Conservation (phyloP, 2,797 vertebrate species). For the Austrolebias charrua region DNA sequence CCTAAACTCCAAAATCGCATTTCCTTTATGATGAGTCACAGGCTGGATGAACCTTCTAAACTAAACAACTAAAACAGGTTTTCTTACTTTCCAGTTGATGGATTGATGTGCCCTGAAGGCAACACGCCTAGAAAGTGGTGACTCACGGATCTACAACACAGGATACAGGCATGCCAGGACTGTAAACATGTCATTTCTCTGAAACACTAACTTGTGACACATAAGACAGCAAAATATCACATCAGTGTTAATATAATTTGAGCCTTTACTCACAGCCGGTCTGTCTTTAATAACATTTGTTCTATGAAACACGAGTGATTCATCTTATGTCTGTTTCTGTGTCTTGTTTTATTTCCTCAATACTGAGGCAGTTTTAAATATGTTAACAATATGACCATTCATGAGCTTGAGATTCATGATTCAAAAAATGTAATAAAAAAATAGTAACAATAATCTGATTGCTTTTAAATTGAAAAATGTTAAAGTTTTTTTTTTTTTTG, state of each 20-base stretch:
- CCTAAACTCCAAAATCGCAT: conserved; percentile 22
- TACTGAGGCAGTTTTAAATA: neutral
- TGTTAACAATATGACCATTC: neutral
- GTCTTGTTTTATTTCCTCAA: neutral
- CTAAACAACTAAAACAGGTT: conserved; percentile 63
- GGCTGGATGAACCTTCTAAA: conserved; percentile 22
- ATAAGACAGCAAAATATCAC: neutral
- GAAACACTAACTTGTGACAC: conserved; percentile 9
- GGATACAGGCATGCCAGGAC: conserved; percentile 5
- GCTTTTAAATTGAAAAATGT: too few species aligned
- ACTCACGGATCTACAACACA: conserved; percentile 44
- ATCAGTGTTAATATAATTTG: conserved; percentile 1
- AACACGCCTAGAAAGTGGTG: conserved; percentile 60
- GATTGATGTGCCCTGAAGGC: conserved; percentile 51
- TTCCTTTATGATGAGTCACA: conserved; percentile 50
- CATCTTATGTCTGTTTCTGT: conserved; percentile 5
- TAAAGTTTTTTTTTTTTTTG: too few species aligned
- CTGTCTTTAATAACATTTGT: conserved; percentile 15
- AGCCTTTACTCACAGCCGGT: conserved; percentile 1
- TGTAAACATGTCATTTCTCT: conserved; percentile 29
- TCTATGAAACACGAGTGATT: neutral
- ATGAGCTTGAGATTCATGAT: too few species aligned
- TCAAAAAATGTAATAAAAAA: too few species aligned
- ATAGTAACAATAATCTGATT: too few species aligned
- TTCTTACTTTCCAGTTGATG: conserved; percentile 44